Conservation (phyloP, 2,888 invertebrate genomes). For the Trypoxylon attenuatum region DNA sequence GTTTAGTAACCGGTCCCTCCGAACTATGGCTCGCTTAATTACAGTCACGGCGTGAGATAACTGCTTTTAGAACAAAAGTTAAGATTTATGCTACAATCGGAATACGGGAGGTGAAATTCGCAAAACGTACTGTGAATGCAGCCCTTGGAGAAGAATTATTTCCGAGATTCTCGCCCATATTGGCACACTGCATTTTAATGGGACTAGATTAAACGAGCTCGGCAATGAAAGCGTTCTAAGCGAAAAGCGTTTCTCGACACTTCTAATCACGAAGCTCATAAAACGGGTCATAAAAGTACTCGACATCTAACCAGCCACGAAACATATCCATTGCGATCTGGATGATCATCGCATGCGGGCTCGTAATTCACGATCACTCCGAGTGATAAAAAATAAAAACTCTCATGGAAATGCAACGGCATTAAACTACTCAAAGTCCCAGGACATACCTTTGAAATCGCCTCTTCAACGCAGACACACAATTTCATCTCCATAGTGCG, state of each 20-base stretch:
- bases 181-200: slow-evolving; percentile 6
- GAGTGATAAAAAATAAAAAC: neutral
- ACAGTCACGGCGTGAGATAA: too few species aligned
- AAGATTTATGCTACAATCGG: neutral
- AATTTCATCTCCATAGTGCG: slow-evolving; percentile 20
- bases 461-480: slow-evolving; percentile 9
- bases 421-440: neutral
- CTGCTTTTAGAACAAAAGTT: too few species aligned
- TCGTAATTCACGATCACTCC: neutral
- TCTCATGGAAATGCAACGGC: neutral
- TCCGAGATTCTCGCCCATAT: slow-evolving; percentile 10
- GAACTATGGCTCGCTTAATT: too few species aligned
- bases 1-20: too few species aligned
- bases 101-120: slow-evolving; percentile 11
- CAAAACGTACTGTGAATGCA: too few species aligned
- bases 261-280: slow-evolving; percentile 39
- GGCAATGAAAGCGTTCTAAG: slow-evolving; percentile 33
- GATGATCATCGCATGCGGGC: neutral
- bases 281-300: slow-evolving; percentile 36
- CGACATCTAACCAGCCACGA: neutral
- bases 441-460: slow-evolving; percentile 36
- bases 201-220: slow-evolving; percentile 9
- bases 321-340: neutral
- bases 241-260: slow-evolving; percentile 28
- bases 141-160: too few species aligned